Percentiles rank a stretch among this genome's conserved stretches.
These are phyloP conservation scores for Chionis minor DNA, from an alignment of 2,113 vertebrate genomes.

Conservation along the genomic window DNA sequence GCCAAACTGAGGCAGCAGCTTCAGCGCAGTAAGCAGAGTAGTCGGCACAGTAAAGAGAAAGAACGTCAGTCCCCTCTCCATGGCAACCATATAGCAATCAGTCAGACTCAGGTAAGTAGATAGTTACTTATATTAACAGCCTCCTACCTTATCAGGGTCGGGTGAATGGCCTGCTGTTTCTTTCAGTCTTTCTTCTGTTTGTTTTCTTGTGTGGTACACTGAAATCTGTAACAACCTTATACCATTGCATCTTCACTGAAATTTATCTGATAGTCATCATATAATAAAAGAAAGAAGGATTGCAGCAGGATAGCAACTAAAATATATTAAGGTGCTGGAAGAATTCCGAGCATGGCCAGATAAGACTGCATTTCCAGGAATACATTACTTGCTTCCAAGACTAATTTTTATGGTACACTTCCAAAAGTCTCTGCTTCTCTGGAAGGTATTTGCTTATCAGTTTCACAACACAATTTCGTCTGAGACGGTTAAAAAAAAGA, in stretches of 20 bases:
- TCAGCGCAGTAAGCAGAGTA: constrained; percentile 89
- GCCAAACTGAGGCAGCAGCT: constrained; percentile 93
- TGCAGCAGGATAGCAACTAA: not conserved
- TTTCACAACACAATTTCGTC: not conserved
- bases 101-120: constrained; percentile 81
- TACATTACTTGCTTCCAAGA: not conserved
- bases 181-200: not conserved
- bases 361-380: not conserved
- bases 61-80: constrained; percentile 85
- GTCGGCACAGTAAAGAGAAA: constrained; percentile 86
- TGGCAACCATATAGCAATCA: constrained; percentile 78
- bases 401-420: not conserved
- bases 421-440: not conserved
- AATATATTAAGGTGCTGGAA: not conserved
- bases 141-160: not conserved
- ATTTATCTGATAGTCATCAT: not conserved
- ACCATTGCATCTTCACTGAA: not conserved
- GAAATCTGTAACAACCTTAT: not conserved
- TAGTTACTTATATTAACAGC: not conserved
- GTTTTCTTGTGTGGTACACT: not conserved
- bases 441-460: not conserved
- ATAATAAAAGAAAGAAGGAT: not conserved
- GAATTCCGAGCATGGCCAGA: not conserved
- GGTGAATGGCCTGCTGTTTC: not conserved
- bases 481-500: not conserved